Evolutionary conservation across 2,888 invertebrate species (phyloP), one percentile per base, ranked within the genome.

Genomic region (Pseudeuparius sepicola): DNA sequence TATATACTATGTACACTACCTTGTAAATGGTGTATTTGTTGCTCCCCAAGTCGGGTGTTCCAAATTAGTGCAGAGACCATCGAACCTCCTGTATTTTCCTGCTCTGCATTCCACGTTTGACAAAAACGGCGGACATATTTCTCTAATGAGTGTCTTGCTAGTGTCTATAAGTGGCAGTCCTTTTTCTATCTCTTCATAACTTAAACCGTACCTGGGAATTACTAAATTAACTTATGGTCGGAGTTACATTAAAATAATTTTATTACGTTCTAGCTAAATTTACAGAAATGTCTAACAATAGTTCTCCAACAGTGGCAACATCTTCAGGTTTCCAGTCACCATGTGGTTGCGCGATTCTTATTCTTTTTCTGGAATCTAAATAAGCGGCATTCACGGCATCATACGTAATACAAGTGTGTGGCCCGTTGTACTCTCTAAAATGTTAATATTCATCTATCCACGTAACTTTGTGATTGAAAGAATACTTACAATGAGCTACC

Each of bases 11-110:
- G n/a, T n/a, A 25, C 10, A 11, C 53, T 67, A 74, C 74, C 89
- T 80, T 49, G 84, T 80, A 65, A 89, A 89, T 2, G 88, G 86
- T 7, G 87, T 73, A 59, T 82, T 78, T 3, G 79, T 75, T 9
- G 89, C 78, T 1, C 89, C 90, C 89, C 89, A 90, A 0, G 86
- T 85, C 0, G 90, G 90, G 61, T 89, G 80, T 41, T 82, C 73
- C 51, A 89, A 65, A 57, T 90, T 90, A 48, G 87, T 90, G 64
- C 90, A 90, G 4, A 90, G 74, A 1, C 89, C 90, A 56, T 90
- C 90, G 49, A 78, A 73, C 14, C 89, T 70, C 10, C 90, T 70
- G 63, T 89, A 90, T 58, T 89, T 88, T 31, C 88, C 88, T 1
- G 89, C 78, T 26, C 84, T 74, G 51, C 90, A 90, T 60, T 88